These are phyloP conservation scores for Plecotus auritus DNA, from an alignment of 2,113 vertebrate species.

Conservation along the genomic window DNA sequence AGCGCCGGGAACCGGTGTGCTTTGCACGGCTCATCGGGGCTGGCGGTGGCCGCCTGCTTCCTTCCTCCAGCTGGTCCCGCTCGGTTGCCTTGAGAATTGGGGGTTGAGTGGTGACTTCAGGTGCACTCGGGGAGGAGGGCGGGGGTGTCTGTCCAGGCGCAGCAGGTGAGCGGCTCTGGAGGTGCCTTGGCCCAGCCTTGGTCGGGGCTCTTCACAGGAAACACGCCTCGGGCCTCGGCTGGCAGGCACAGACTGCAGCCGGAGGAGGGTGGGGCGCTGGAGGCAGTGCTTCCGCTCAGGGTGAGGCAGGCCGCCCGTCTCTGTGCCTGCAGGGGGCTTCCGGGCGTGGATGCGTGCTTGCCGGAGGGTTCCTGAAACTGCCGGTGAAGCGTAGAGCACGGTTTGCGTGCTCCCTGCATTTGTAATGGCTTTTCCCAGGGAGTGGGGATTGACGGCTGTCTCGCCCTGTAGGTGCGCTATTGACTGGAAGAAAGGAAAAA, in stretches of 20 bases:
- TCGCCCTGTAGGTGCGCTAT: slow-evolving; percentile 88
- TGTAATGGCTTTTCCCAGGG: not conserved
- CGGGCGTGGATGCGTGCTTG: too few relatives aligned
- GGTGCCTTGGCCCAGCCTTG: not conserved
- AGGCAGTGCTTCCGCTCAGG: not conserved
- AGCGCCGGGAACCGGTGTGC: accelerated
- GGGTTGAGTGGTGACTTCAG: accelerated
- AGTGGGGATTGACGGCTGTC: accelerated
- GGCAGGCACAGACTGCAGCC: too few relatives aligned
- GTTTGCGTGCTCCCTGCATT: accelerated
- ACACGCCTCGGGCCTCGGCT: accelerated
- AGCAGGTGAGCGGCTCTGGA: not conserved
- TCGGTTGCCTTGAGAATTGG: not conserved
- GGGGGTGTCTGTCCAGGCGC: not conserved
- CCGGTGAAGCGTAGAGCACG: accelerated
- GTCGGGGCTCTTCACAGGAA: accelerated
- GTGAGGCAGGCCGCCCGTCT: not conserved
- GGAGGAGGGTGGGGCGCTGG: not conserved
- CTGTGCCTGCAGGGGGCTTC: accelerated
- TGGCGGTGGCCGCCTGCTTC: accelerated
- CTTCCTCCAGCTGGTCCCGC: accelerated
- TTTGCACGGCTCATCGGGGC: accelerated
- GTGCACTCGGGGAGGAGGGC: not conserved
- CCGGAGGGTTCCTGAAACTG: accelerated
- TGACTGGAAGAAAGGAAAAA: slow-evolving; percentile 98